These are phyloP conservation scores for Trimorus sp. DNA, from an alignment of 2,888 invertebrate species.

Conservation along the genomic window DNA sequence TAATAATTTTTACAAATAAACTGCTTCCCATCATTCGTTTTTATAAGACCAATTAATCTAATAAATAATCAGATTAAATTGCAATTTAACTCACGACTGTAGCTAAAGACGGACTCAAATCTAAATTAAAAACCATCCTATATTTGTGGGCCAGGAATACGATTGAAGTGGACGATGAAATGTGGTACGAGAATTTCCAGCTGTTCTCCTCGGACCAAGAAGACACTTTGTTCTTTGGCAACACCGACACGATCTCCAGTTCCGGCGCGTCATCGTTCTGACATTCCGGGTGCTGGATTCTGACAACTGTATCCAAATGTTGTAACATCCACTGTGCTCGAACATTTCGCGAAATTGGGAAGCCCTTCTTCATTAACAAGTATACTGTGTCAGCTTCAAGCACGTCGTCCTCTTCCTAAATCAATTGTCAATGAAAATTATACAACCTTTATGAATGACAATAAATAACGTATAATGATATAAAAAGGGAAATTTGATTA, in stretches of 20 bases:
- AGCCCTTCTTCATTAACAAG: slow-evolving; percentile 86
- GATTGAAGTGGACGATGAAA: slow-evolving; percentile 84
- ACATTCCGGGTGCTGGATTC: slow-evolving; percentile 79
- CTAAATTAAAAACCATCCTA: slow-evolving; percentile 88
- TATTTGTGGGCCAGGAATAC: slow-evolving; percentile 88
- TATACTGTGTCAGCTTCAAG: slow-evolving; percentile 86
- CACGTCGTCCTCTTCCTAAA: slow-evolving; percentile 68
- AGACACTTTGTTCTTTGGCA: slow-evolving; percentile 83
- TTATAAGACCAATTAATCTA: too few species aligned
- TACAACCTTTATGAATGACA: neutral
- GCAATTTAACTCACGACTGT: slow-evolving; percentile 84
- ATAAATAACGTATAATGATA: too few species aligned
- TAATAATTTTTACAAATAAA: too few species aligned
- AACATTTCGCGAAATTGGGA: slow-evolving; percentile 88
- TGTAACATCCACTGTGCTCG: slow-evolving; percentile 89
- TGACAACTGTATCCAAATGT: slow-evolving; percentile 85
- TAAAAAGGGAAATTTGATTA: too few species aligned
- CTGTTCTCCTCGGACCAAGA: slow-evolving; percentile 82
- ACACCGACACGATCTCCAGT: slow-evolving; percentile 85
- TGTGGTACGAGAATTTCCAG: slow-evolving; percentile 82
- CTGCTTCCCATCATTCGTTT: too few species aligned
- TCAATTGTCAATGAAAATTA: slow-evolving; percentile 3
- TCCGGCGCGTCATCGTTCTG: slow-evolving; percentile 82
- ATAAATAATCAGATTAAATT: neutral
- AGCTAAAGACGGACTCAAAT: slow-evolving; percentile 89